phyloP scores from a whole-genome alignment of 2,888 invertebrate species.

The Ceratothoa steindachneri region DNA sequence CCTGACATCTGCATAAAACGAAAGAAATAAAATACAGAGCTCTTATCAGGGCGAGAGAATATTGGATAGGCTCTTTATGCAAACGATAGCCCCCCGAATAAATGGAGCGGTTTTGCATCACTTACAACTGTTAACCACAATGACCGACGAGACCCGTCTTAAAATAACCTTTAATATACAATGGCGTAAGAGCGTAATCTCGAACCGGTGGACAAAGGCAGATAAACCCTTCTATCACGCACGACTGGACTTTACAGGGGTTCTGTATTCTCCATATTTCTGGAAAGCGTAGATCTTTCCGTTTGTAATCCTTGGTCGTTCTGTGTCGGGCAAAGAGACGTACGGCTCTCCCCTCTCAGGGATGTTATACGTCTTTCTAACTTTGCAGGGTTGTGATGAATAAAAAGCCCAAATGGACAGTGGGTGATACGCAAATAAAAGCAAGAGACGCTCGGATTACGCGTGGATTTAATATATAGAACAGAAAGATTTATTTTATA shows the following conservation, averaged over 20 bases:
- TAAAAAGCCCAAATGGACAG: slow-evolving; percentile 4
- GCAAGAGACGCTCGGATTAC: slow-evolving; percentile 10
- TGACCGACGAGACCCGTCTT: neutral
- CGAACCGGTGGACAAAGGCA: neutral
- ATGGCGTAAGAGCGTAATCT: neutral
- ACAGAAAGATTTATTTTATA: slow-evolving; percentile 8
- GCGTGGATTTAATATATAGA: slow-evolving; percentile 12
- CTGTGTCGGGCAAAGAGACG: neutral
- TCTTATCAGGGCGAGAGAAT: slow-evolving; percentile 7
- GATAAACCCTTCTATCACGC: neutral
- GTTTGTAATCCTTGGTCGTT: neutral
- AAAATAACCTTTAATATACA: neutral
- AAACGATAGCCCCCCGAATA: slow-evolving; percentile 4
- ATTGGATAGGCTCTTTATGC: slow-evolving; percentile 10
- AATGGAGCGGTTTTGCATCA: slow-evolving; percentile 6
- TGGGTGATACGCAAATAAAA: slow-evolving; percentile 13
- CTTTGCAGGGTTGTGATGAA: slow-evolving; percentile 1
- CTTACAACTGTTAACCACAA: neutral
- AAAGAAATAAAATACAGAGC: slow-evolving; percentile 1
- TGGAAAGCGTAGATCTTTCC: neutral
- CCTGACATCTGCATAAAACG: slow-evolving; percentile 9
- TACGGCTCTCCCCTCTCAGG: neutral
- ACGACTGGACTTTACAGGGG: neutral
- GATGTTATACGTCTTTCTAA: neutral
- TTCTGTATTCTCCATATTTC: neutral